Base-by-base conservation (phyloP, 2,888 invertebrate species). In the Teinopalpus imperialis region DNA sequence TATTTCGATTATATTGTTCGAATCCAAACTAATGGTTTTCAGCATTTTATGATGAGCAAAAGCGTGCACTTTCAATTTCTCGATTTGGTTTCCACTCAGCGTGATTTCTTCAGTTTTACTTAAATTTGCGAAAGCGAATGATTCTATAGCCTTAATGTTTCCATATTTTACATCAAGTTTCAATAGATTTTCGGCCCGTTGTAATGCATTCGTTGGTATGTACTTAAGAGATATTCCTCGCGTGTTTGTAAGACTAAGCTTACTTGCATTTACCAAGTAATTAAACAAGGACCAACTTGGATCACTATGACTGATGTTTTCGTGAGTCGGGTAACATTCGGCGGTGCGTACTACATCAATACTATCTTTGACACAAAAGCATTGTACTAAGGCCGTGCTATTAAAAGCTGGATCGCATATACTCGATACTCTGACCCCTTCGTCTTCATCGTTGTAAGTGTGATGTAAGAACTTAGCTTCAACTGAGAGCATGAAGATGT, bases 111-210 rank as follows among this genome's bases (percentile, higher is more conserved):
- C 83, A 20, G 95, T 61, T 12, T 89, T 82, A 14, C 92, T 90
- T 8, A 93, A 76, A 71, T 94, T 95, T 5, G 92, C 93, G 65
- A 96, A 95, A 0, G 94, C 93, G 69, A 90, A 93, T 4, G 93
- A 80, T 41, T 91, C 90, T 8, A 96, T 81, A 13, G 90, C 90
- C 47, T 91, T 90, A 51, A 95, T 91, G 42, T 90, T 90, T 0
- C 92, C 94, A 66, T 94, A 93, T 48, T 93, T 92, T 30, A 95
- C 90, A 42, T 91, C 91, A 16, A 95, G 68, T 54, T 69, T 81
- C 1, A 55, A 18, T 34, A 95, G 72, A 32, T 90, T 87, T 54
- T 83, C 89, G 37, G 93, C 78, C 49, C 91, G 89, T 53, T 89
- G 86, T 10, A 94, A 74, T 12, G 92, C 91, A 53, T 90, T 90